A percentile compares a stretch with the other conserved stretches of the same genome.
These are phyloP conservation scores for Hipparchia sbordonii DNA, from an alignment of 2,888 invertebrate genomes.

Conservation along the genomic window DNA sequence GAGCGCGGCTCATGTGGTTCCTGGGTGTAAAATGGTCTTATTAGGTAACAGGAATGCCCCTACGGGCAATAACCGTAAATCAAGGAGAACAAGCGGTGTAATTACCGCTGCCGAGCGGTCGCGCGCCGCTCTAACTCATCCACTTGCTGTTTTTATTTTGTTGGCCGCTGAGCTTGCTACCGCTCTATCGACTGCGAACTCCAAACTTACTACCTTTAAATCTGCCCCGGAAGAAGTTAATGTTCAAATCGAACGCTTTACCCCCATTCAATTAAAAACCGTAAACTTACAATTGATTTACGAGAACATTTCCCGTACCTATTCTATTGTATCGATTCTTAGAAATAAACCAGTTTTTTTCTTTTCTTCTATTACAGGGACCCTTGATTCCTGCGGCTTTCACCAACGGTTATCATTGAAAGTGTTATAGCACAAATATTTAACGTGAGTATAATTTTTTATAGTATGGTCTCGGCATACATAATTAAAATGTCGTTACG, in stretches of 20 bases:
- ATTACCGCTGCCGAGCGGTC: constrained; percentile 81
- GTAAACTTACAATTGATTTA: constrained; percentile 41
- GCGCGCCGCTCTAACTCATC: constrained; percentile 81
- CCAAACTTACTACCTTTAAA: constrained; percentile 79
- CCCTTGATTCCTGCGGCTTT: constrained; percentile 99
- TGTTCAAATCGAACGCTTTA: constrained; percentile 70
- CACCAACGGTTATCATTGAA: constrained; percentile 99
- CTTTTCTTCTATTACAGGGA: constrained; percentile 87
- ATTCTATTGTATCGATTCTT: not conserved
- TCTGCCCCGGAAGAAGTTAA: constrained; percentile 75
- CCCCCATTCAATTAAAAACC: constrained; percentile 70
- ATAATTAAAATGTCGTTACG: constrained; percentile 71
- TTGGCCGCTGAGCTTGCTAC: constrained; percentile 70
- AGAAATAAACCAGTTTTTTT: not conserved
- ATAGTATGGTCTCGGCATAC: constrained; percentile 55
- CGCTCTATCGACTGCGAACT: constrained; percentile 77
- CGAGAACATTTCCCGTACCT: constrained; percentile 6
- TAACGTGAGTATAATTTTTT: constrained; percentile 77
- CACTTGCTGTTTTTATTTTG: constrained; percentile 80
- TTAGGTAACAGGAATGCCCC: constrained; percentile 82
- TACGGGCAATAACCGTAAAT: constrained; percentile 84
- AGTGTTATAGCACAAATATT: constrained; percentile 83
- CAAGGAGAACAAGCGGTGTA: constrained; percentile 84
- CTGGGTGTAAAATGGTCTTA: constrained; percentile 81
- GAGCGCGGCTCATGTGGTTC: constrained; percentile 74